Evolutionary conservation across 2,797 vertebrate species (phyloP).

Genomic region (Chrysocyon brachyurus): DNA sequence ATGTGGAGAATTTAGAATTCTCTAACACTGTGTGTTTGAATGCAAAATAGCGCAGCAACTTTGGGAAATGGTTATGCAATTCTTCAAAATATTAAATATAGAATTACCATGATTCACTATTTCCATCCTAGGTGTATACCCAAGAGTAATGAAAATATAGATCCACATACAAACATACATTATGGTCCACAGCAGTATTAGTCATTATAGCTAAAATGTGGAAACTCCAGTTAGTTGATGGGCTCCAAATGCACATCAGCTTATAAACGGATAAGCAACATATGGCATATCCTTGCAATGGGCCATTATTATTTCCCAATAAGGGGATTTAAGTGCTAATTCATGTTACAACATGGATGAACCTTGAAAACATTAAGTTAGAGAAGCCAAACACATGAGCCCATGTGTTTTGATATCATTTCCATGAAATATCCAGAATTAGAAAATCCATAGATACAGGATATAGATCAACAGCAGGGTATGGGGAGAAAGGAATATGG

Average conservation of each 20-base stretch:
- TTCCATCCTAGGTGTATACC: not conserved
- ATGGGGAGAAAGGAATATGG: not conserved
- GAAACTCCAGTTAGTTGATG: not conserved
- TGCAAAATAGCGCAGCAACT: not conserved
- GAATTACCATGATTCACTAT: not conserved
- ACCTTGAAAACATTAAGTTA: not conserved
- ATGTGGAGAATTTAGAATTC: not conserved
- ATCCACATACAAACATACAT: not conserved
- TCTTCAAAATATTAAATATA: not conserved
- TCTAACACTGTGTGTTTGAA: not conserved
- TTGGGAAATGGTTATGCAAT: not conserved
- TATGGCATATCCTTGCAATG: not conserved
- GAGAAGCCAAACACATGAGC: not conserved
- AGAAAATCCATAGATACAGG: not conserved
- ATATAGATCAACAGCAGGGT: not conserved
- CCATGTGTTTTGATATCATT: not conserved
- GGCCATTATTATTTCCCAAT: not conserved
- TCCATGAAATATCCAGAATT: not conserved
- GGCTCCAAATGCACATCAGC: not conserved
- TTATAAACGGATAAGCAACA: not conserved
- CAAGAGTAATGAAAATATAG: not conserved
- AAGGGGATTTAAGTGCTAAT: not conserved
- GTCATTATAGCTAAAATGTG: not conserved
- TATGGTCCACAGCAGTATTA: not conserved
- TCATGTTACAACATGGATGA: not conserved